Conservation (phyloP, 2,797 vertebrate genomes). For the Erithacus rubecula region DNA sequence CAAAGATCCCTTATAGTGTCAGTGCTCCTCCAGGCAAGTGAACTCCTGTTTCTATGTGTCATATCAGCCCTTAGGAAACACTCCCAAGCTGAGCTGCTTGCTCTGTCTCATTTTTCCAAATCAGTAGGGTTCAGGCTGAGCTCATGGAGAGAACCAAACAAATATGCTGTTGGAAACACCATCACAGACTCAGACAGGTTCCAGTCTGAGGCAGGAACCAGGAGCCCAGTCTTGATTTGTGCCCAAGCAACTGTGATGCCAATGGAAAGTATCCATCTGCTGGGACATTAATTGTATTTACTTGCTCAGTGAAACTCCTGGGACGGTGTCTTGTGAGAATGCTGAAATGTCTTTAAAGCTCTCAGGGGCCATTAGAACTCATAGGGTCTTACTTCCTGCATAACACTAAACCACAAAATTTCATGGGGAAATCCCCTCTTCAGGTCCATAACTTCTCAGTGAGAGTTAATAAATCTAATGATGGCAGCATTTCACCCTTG, state of each 20-base stretch:
- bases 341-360: neutral
- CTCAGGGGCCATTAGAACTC: neutral
- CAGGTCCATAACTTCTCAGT: neutral
- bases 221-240: neutral
- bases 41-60: neutral
- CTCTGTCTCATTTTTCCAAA: constrained; percentile 36
- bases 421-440: neutral
- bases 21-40: neutral
- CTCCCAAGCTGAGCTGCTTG: neutral
- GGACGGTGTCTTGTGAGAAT: neutral
- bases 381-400: neutral
- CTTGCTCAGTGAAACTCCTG: neutral
- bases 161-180: neutral
- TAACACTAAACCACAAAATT: neutral
- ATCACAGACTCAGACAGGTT: neutral
- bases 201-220: neutral
- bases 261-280: neutral
- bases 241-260: neutral
- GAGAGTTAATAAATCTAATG: neutral
- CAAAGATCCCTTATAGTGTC: neutral
- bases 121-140: neutral
- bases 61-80: neutral
- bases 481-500: neutral
- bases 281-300: neutral
- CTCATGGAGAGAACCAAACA: constrained; percentile 12